Evolutionary conservation across 2,888 invertebrate species (phyloP).

Genomic region (Mesorhabditis sp.): DNA sequence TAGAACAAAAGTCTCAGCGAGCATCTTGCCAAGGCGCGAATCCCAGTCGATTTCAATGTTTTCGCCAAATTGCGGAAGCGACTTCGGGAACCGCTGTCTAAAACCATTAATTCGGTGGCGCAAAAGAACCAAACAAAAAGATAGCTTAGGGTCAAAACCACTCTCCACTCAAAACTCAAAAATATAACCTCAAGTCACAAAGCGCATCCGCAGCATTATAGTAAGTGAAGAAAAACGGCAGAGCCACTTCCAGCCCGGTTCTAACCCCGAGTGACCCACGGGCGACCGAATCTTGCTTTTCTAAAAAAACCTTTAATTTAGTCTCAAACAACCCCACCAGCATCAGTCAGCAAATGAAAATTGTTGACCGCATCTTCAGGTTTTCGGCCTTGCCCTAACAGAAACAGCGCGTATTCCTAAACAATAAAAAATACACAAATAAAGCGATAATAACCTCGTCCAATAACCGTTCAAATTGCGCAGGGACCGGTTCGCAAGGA

Average conservation of each 20-base stretch:
- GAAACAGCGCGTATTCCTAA: conserved; percentile 39
- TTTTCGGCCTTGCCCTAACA: conserved; percentile 34
- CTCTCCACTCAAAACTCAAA: background rate
- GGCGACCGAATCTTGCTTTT: conserved; percentile 41
- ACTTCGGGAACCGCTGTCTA: conserved; percentile 24
- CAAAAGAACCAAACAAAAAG: no score
- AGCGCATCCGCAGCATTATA: conserved; percentile 27
- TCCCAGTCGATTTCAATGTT: conserved; percentile 43
- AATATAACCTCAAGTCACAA: conserved; percentile 38
- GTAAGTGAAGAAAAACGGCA: conserved; percentile 31
- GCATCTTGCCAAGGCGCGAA: conserved; percentile 35
- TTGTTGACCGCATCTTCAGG: conserved; percentile 38
- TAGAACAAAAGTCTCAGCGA: conserved; percentile 44
- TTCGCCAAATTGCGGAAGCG: conserved; percentile 38
- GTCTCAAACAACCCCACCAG: conserved; percentile 12
- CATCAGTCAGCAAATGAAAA: conserved; percentile 25
- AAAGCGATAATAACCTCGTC: background rate
- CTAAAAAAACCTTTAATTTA: conserved; percentile 18
- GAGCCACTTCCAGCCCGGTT: conserved; percentile 43
- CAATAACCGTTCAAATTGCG: background rate
- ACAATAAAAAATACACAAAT: background rate
- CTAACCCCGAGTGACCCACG: conserved; percentile 43
- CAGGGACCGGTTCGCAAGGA: conserved; percentile 7
- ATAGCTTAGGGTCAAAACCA: no score
- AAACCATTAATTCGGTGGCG: background rate